Conservation (phyloP, 53 echinoderm and acorn worm genomes). For the Paracentrotus lividus region DNA sequence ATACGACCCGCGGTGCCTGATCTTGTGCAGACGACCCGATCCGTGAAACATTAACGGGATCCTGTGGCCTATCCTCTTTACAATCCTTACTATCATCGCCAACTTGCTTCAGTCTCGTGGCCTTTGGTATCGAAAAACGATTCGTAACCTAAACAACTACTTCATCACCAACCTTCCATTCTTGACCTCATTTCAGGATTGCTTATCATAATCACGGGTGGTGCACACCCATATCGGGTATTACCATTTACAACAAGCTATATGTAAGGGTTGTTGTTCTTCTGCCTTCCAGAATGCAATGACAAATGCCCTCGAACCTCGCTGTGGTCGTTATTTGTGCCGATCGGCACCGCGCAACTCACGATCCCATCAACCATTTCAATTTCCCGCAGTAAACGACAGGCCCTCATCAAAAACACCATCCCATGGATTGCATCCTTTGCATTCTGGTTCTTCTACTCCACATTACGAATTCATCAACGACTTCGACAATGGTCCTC, state of each 20-base stretch:
- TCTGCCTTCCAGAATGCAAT: neutral
- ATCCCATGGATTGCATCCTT: neutral
- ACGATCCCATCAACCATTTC: conserved; percentile 65
- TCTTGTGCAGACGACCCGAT: neutral
- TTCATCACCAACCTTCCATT: conserved; percentile 57
- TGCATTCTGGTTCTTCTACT: conserved; percentile 44
- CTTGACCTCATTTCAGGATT: conserved; percentile 24
- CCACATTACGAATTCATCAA: conserved; percentile 39
- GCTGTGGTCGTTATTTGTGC: conserved; percentile 44
- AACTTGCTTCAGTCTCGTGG: conserved; percentile 25
- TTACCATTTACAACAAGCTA: neutral
- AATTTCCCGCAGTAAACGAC: conserved; percentile 53
- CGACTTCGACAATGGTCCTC: conserved; percentile 51
- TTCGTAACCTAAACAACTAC: conserved; percentile 43
- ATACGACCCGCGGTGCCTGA: neutral
- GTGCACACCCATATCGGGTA: conserved; percentile 32
- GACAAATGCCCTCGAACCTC: conserved; percentile 2
- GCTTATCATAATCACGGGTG: neutral
- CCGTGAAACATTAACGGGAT: neutral
- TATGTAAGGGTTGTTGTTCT: neutral
- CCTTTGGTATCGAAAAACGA: conserved; percentile 44
- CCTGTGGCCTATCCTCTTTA: conserved; percentile 43
- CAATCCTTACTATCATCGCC: neutral
- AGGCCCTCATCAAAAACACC: conserved; percentile 30
- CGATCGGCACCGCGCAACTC: conserved; percentile 59